Percentiles rank a stretch among this genome's conserved stretches.
Evolutionary conservation across 2,797 vertebrate species (phyloP).

Genomic region (Artibeus jamaicensis): DNA sequence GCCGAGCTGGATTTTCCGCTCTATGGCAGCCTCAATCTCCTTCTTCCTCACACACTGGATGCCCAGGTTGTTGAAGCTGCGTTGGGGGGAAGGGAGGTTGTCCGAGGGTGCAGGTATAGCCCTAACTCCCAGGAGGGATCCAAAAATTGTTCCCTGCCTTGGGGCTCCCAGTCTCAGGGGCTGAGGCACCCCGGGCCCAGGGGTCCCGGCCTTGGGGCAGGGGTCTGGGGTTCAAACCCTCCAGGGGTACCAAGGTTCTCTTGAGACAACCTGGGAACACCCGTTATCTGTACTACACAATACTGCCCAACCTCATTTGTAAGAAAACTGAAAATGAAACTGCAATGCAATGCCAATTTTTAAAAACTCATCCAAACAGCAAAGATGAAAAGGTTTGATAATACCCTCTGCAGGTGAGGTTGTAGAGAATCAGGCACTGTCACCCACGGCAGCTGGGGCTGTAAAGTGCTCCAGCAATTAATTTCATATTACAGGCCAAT

Average conservation of each 20-base stretch:
- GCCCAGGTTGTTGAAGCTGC: slow-evolving; percentile 93
- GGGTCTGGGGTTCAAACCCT: neutral
- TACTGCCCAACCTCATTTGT: neutral
- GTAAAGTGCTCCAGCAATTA: neutral
- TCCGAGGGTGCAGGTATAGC: neutral
- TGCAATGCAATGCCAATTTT: neutral
- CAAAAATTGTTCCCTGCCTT: accelerated
- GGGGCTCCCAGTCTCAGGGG: neutral
- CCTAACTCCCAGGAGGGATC: neutral
- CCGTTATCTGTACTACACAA: neutral
- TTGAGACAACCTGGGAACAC: neutral
- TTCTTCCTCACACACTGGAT: slow-evolving; percentile 96
- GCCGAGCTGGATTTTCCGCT: slow-evolving; percentile 90
- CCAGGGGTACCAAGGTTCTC: neutral
- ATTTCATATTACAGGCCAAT: neutral
- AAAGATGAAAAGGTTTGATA: neutral
- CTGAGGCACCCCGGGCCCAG: neutral
- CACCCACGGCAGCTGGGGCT: no score
- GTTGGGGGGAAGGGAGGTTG: neutral
- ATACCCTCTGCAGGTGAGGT: neutral
- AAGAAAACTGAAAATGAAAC: neutral
- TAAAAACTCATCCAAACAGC: neutral
- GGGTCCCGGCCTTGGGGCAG: neutral
- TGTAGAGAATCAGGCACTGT: neutral
- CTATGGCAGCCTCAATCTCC: slow-evolving; percentile 91